Conservation (phyloP, 2,113 vertebrate genomes). For the Mellivora capensis region DNA sequence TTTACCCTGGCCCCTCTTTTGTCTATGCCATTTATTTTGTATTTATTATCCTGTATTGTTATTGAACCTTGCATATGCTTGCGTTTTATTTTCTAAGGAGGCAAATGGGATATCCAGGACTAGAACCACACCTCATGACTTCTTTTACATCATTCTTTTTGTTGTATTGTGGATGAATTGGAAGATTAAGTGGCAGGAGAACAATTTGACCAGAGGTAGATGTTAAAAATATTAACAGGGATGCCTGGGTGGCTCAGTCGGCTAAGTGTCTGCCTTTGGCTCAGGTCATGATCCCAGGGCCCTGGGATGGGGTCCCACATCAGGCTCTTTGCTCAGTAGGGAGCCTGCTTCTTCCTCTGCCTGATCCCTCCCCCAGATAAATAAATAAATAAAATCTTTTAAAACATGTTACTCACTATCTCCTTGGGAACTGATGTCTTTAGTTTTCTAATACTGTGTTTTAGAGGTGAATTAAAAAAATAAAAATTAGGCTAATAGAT, state of each 20-base stretch:
- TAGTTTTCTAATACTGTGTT: not conserved
- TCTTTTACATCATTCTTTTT: not conserved
- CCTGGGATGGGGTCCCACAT: too few relatives aligned
- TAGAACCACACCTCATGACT: not conserved
- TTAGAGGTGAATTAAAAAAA: not conserved
- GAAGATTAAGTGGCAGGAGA: not conserved
- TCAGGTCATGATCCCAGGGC: too few relatives aligned
- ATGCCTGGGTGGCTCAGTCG: too few relatives aligned
- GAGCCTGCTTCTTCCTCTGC: too few relatives aligned
- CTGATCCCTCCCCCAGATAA: too few relatives aligned
- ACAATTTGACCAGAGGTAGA: not conserved
- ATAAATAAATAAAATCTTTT: too few relatives aligned
- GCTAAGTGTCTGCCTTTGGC: too few relatives aligned
- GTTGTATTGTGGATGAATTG: not conserved
- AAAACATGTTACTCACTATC: not conserved
- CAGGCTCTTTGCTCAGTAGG: too few relatives aligned
- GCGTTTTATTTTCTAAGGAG: not conserved
- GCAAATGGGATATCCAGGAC: not conserved
- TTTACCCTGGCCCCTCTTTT: not conserved
- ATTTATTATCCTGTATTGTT: not conserved
- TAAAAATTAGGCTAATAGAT: not conserved
- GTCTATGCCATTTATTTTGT: not conserved
- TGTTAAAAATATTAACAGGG: not conserved
- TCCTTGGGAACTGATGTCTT: not conserved
- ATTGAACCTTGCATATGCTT: not conserved